These are phyloP conservation scores for Megalurothrips usitatus DNA, from an alignment of 2,888 invertebrate genomes.

Conservation along the genomic window DNA sequence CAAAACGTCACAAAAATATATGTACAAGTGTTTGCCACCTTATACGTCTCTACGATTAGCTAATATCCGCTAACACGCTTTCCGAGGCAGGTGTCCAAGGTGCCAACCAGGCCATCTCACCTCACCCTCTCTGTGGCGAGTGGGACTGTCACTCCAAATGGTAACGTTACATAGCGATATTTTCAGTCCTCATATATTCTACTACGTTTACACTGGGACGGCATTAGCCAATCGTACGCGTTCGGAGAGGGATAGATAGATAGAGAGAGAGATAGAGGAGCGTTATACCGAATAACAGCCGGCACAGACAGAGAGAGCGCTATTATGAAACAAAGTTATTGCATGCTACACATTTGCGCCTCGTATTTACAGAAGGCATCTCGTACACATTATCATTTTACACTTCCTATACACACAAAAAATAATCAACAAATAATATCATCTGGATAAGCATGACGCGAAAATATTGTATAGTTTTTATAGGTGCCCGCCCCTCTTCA, in stretches of 20 bases:
- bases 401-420: background rate
- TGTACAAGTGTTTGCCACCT: constrained; percentile 25
- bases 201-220: background rate
- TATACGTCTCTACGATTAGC: constrained; percentile 24
- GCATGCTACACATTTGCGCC: constrained; percentile 14
- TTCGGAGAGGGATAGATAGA: no score
- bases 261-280: no score
- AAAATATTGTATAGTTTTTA: constrained; percentile 3
- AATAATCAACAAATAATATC: background rate
- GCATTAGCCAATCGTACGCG: constrained; percentile 17
- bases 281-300: background rate
- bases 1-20: constrained; percentile 27
- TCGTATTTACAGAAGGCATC: constrained; percentile 9
- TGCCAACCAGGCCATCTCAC: background rate
- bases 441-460: background rate
- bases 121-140: no score
- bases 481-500: constrained; percentile 3
- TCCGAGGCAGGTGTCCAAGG: background rate
- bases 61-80: constrained; percentile 12
- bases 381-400: background rate
- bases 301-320: background rate
- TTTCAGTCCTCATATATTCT: background rate
- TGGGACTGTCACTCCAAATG: no score
- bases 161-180: no score
- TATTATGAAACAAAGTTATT: background rate